Evolutionary conservation across 1,140 invertebrate genomes (phyloP), one percentile per base, ranked within the genome.

Genomic region (Cataglyphis hispanica): DNA sequence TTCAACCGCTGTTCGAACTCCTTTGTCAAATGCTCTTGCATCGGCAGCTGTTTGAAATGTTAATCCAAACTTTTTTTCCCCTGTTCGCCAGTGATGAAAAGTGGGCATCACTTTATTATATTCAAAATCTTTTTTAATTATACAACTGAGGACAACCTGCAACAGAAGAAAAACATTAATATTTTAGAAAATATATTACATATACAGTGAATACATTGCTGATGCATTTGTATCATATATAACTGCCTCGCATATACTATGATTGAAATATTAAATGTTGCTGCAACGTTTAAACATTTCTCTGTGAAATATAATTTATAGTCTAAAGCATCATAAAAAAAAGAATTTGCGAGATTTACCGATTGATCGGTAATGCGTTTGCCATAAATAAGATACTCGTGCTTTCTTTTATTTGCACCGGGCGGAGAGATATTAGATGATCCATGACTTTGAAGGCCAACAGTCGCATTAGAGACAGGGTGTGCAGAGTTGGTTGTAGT

Each of bases 31-130:
- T 75, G 98, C 98, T 72, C 98, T 96, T 27, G 98, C 98, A 96
- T 99, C 98, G 27, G 98, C 98, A 63, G 98, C 98, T 25, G 98
- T 98, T 95, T 98, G 98, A 96, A 99, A 99, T 53, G 98, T 99
- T 60, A 99, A 96, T 64, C 98, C 98, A 96, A 98, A 99, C 91
- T 98, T 97, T 94, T 99, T 98, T 94, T 99, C 98, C 69, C 98
- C 98, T 25, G 98, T 99, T 91, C 97, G 97, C 99, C 98, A 99
- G 95, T 99, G 98, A 96, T 99, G 98, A 96, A 99, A 99, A 66
- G 98, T 99, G 56, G 99, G 98, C 98, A 99, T 99, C 90, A 99
- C 98, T 96, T 98, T 98, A 95, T 99, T 98, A 96, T 99, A 99
- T 93, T 98, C 97, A 95, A 99, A 98, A 95, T 99, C 98, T 95